Base-by-base conservation (phyloP, 2,797 vertebrate species). In the Salmo trutta region DNA sequence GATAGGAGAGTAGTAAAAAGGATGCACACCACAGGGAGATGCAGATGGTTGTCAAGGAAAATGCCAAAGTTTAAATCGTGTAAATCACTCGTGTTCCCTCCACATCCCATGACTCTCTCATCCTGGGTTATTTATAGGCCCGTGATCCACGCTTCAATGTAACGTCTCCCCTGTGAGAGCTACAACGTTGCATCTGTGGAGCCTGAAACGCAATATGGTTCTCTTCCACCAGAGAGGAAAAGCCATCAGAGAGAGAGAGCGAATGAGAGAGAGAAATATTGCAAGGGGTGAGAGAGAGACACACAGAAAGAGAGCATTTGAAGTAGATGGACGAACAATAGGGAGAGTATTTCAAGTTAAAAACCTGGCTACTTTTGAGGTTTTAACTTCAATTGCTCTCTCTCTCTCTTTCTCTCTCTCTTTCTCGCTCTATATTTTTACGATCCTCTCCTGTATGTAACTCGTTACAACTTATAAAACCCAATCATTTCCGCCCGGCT, bases 331-430 rank as follows among this genome's bases (percentile, higher is more conserved):
- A 24, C 2, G 8, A 47, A 52, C 21, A 52, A 47, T 53, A 21
- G 21, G 81, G 79, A 81, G 79, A 83, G 66, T 27, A 62, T 68
- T 24, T 59, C 17, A 74, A 21, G n/a, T 24, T 7, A 21, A 21
- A 62, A 62, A 8, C 56, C 56, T 3, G n/a, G 59, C 59, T 62
- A 62, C 59, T 19, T 2, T n/a, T 6, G 1, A 67, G 27, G 27
- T 33, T 59, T 8, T n/a, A 76, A 81, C 74, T 75, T 80, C 75
- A 52, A 68, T 79, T 82, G 80, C 82, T 81, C 76, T 71, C 36
- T 76, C 81, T 78, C 79, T 36, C 31, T 33, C 31, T 33, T 4
- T 33, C 31, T 36, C 6, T 41, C 7, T 41, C 7, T 41, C 6
- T 41, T 2, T 41, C 36, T 8, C 36, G 8, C 8, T 47, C 8